Conservation (phyloP, 2,888 invertebrate genomes). For the Cataglyphis livida region DNA sequence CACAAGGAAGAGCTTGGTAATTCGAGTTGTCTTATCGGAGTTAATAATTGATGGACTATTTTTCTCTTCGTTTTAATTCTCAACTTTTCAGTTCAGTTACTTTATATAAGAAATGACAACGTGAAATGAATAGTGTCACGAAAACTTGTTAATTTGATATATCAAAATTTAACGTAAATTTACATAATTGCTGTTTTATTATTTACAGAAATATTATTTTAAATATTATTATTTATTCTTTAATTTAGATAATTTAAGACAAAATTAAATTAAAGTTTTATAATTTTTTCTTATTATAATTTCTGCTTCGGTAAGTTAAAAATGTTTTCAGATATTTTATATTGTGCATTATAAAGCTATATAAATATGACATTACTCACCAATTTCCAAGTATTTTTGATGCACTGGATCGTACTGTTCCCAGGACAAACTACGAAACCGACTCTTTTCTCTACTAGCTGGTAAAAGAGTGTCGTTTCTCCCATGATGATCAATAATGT, state of each 20-base stretch:
- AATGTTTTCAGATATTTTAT: neutral
- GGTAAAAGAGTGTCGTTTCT: constrained; percentile 92
- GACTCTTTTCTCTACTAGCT: constrained; percentile 93
- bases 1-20: neutral
- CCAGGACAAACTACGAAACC: constrained; percentile 94
- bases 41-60: neutral
- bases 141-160: neutral
- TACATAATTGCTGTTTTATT: neutral
- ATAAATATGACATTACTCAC: constrained; percentile 87
- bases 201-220: neutral
- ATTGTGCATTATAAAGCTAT: neutral
- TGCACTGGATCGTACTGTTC: constrained; percentile 96
- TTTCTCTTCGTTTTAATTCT: constrained; percentile 5
- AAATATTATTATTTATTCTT: neutral
- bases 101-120: constrained; percentile 1
- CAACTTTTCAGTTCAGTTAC: neutral
- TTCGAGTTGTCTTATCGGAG: neutral
- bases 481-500: constrained; percentile 89
- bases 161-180: neutral
- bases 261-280: neutral
- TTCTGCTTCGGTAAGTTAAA: neutral
- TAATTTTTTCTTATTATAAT: neutral
- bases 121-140: neutral
- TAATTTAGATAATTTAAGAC: neutral
- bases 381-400: constrained; percentile 97